phyloP scores from a whole-genome alignment of 2,888 invertebrate species.

The Ochropleura leucogaster region DNA sequence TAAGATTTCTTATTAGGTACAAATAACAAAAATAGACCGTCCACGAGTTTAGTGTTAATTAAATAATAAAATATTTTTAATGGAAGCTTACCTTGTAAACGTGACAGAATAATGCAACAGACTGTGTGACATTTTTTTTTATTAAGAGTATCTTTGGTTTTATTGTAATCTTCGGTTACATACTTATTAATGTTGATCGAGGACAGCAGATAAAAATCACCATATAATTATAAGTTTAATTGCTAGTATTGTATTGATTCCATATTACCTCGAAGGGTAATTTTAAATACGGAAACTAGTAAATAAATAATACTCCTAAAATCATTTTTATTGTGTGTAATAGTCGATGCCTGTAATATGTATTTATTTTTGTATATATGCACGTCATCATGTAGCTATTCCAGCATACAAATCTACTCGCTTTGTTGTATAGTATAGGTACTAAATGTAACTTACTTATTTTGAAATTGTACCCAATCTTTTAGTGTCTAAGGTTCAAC shows the following conservation, averaged over 20 bases:
- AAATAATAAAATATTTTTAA: constrained; percentile 11
- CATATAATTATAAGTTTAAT: constrained; percentile 30
- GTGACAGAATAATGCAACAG: constrained; percentile 11
- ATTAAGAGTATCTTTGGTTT: constrained; percentile 11
- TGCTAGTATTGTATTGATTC: constrained; percentile 56
- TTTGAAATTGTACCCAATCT: background rate
- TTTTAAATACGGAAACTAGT: constrained; percentile 55
- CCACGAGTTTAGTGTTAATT: constrained; percentile 17
- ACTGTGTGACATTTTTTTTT: constrained; percentile 28
- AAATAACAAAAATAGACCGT: constrained; percentile 49
- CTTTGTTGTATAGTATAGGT: background rate
- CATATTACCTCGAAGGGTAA: constrained; percentile 54
- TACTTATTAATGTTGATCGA: constrained; percentile 11
- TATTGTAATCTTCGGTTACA: constrained; percentile 26
- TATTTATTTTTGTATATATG: constrained; percentile 15
- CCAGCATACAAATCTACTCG: background rate
- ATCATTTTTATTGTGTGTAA: background rate
- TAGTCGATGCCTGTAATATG: background rate
- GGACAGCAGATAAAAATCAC: constrained; percentile 22
- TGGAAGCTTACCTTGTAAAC: constrained; percentile 39
- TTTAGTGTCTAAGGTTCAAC: background rate
- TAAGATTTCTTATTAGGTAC: constrained; percentile 62
- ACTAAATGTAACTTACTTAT: background rate
- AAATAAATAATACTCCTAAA: background rate
- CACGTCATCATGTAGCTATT: constrained; percentile 3